Percentiles rank a stretch among this genome's conserved stretches.
These are phyloP conservation scores for Centrocercus urophasianus DNA, from an alignment of 2,113 vertebrate genomes.

Conservation along the genomic window DNA sequence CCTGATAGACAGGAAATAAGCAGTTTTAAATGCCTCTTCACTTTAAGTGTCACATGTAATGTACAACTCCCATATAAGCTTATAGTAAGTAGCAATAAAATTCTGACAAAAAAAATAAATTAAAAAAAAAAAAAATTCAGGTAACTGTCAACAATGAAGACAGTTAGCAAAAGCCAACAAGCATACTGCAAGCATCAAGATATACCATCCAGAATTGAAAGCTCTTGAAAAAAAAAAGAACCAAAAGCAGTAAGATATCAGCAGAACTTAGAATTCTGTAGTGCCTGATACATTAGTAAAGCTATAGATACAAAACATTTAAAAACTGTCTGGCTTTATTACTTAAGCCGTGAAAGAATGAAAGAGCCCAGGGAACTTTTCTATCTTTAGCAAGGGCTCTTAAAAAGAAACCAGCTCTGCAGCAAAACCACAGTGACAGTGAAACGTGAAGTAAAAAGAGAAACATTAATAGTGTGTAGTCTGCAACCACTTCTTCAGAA, in stretches of 20 bases:
- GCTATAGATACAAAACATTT: neutral
- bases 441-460: slow-evolving; percentile 21
- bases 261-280: neutral
- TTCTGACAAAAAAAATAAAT: neutral
- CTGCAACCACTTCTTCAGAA: slow-evolving; percentile 19
- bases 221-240: neutral
- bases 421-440: neutral
- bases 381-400: slow-evolving; percentile 52
- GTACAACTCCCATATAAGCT: neutral
- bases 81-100: neutral
- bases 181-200: neutral
- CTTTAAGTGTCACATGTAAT: neutral
- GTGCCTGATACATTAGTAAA: neutral
- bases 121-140: neutral
- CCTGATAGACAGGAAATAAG: neutral
- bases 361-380: slow-evolving; percentile 23
- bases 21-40: neutral
- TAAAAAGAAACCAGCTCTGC: slow-evolving; percentile 29
- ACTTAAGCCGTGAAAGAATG: neutral
- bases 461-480: slow-evolving; percentile 27
- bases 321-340: neutral
- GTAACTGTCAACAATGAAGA: neutral
- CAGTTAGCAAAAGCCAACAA: neutral
- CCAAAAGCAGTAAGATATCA: neutral
- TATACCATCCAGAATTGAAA: neutral